Evolutionary conservation across 2,113 vertebrate genomes (phyloP).

Genomic region (Solea senegalensis): DNA sequence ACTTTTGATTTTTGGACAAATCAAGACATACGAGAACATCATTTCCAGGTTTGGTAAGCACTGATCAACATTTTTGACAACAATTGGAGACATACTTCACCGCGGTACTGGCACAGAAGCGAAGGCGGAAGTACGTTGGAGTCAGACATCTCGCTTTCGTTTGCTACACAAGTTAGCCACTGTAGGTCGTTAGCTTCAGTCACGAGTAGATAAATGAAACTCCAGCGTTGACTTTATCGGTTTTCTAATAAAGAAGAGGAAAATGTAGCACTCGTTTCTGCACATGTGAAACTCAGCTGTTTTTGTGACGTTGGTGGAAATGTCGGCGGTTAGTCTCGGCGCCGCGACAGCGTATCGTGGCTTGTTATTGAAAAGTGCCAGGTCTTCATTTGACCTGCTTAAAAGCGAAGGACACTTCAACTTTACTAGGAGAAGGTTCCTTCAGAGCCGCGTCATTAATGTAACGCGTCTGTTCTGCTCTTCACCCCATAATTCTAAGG

Average conservation of each 20-base stretch:
- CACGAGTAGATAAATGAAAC: neutral
- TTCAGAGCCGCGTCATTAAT: neutral
- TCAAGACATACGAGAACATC: no score
- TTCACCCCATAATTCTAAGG: slow-evolving; percentile 64
- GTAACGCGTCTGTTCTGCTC: slow-evolving; percentile 26
- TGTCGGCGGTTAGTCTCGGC: slow-evolving; percentile 4
- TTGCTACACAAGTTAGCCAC: neutral
- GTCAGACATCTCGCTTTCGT: neutral
- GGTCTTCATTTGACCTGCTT: neutral
- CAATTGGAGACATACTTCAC: no score
- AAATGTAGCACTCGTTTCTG: neutral
- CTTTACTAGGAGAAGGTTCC: neutral
- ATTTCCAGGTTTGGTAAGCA: no score
- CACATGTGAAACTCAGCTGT: fast-evolving
- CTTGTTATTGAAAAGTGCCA: neutral
- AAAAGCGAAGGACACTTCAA: neutral
- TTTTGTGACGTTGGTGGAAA: neutral
- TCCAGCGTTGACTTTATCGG: neutral
- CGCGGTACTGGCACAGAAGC: neutral
- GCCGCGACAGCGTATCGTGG: slow-evolving; percentile 1
- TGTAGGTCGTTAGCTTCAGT: neutral
- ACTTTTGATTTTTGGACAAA: no score
- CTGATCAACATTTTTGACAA: no score
- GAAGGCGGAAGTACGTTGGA: slow-evolving; percentile 8
- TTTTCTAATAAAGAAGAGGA: neutral